Percentiles rank a stretch among this genome's conserved stretches.
These are phyloP conservation scores for Cotesia typhae DNA, from an alignment of 1,140 invertebrate genomes.

Conservation along the genomic window DNA sequence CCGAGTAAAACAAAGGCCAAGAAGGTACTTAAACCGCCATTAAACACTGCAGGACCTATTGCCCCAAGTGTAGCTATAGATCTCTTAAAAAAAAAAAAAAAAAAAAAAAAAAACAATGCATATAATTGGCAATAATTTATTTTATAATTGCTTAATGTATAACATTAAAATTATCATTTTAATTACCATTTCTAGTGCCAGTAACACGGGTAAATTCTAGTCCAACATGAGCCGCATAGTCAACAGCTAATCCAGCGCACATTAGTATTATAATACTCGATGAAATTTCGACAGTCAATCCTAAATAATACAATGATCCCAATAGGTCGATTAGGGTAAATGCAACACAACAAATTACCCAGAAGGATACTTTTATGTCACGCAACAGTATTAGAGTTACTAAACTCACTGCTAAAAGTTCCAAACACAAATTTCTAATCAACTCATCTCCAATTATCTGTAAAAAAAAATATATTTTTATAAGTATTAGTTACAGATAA, in stretches of 20 bases:
- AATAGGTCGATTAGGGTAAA: constrained; percentile 69
- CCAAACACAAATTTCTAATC: constrained; percentile 67
- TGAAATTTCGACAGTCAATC: constrained; percentile 69
- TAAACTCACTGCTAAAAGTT: constrained; percentile 64
- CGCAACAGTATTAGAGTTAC: constrained; percentile 68
- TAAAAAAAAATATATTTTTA: constrained; percentile 21
- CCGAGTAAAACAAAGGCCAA: constrained; percentile 66
- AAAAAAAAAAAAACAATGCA: background rate
- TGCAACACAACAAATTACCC: constrained; percentile 66
- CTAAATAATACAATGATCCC: constrained; percentile 68
- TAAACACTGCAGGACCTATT: constrained; percentile 67
- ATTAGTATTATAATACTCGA: constrained; percentile 67
- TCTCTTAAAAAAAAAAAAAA: constrained; percentile 49
- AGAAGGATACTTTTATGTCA: constrained; percentile 65
- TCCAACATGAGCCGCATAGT: constrained; percentile 70
- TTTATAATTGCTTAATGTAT: background rate
- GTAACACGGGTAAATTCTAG: constrained; percentile 65
- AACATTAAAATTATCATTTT: background rate
- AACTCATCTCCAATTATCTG: constrained; percentile 69
- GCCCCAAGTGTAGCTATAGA: constrained; percentile 57
- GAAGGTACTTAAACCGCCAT: constrained; percentile 67
- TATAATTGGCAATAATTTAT: background rate
- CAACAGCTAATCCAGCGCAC: constrained; percentile 67
- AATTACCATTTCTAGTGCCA: constrained; percentile 61
- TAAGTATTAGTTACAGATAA: background rate